Evolutionary conservation across 2,113 vertebrate genomes (phyloP), one percentile per base, ranked within the genome.

Genomic region (Paradoxurus hermaphroditus): DNA sequence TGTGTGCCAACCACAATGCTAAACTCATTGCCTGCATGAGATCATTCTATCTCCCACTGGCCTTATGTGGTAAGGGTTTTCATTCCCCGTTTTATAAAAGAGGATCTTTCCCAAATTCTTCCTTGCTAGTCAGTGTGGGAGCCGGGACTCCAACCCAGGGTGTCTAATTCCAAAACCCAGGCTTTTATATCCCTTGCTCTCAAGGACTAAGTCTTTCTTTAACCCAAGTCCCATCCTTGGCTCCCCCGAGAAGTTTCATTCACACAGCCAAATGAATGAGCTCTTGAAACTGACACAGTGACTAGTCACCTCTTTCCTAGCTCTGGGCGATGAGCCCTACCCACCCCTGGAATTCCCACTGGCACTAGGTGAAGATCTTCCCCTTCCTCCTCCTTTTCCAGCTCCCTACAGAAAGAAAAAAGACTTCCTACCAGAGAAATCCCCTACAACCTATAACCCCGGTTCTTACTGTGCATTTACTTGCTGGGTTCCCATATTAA

Each of bases 281-380:
- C 89, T 56, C 18, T 36, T 91, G 62, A 82, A 88, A 79, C 3
- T 44, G 53, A 83, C 39, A 23, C 31, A 90, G 39, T 68, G 65
- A 63, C 86, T 82, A 27, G n/a, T n/a, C 78, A 77, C 11, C 31
- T 92, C 75, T 90, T 92, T 90, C 70, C 96, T 77, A 62, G 84
- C 94, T 70, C 0, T 5, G 9, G 56, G 81, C 23, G 10, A 14
- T 56, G 51, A 91, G 65, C 59, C 70, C 81, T 34, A 65, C 96
- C 92, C 44, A 90, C 13, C 39, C 44, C 70, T 75, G 90, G 96
- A 86, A 95, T 92, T 56, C 90, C 79, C 23, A 11, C 34, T 92
- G 34, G n/a, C 67, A 83, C 5, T 41, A 39, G 68, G 21, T n/a
- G 7, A 78, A 68, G 27, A 21, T 46, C 21, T 67, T 87, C 21